Base-by-base conservation (phyloP, 2,113 vertebrate genomes). In the Haemorhous mexicanus region DNA sequence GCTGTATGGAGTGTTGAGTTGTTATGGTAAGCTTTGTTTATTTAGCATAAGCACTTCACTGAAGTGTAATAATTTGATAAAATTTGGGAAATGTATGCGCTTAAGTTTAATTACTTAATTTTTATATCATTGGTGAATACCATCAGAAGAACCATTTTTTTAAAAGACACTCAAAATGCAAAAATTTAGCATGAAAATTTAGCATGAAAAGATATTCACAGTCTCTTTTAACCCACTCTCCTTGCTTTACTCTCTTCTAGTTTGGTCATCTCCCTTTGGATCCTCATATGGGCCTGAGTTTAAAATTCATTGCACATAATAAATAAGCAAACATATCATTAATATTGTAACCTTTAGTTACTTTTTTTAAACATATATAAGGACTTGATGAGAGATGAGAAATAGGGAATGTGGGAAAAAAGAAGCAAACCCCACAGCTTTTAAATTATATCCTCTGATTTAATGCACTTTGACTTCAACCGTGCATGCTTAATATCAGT, bases 1-100 rank as follows among this genome's bases (percentile, higher is more conserved):
- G 96, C 81, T 92, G 41, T 69, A 67, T 88, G 93, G 89, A 62
- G 89, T 91, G 76, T 87, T 94, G 86, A 95, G 74, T 96, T 87
- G 90, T 90, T 97, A 83, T 95, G 90, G 86, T 68, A 96, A 95
- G 53, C 53, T 92, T 91, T 95, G 90, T 96, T 97, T 96, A 70
- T 96, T 97, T 96, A 95, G 64, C 75, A 90, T 90, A 83, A 95
- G 68, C 68, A 90, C 73, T 87, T 85, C 56, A 67, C 94, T 96
- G 82, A 94, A 95, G 68, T 89, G 52, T 90, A 94, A 94, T 92
- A 35, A 82, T 96, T 95, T 92, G 87, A 86, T 94, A 96, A 88
- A 93, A 95, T 91, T 95, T 95, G 69, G 74, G 41, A 83, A 90
- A 91, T 92, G 74, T 94, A 47, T 63, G 39, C 16, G 41, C 93